Evolutionary conservation across 2,888 invertebrate genomes (phyloP).

Genomic region (Phortica magna): DNA sequence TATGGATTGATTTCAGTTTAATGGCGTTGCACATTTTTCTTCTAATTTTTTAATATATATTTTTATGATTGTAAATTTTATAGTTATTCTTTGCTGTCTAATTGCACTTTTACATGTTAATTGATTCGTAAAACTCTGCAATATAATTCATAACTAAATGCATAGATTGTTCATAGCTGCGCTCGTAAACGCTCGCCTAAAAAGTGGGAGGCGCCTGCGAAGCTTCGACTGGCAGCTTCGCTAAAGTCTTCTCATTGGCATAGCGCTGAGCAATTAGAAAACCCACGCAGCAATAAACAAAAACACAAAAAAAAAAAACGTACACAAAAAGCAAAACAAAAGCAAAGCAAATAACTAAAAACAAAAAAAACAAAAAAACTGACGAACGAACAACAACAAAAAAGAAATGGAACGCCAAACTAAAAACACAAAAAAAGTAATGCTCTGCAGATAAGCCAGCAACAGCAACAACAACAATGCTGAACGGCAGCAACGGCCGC

Average conservation of each 20-base stretch:
- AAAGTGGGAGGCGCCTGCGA: conserved; percentile 75
- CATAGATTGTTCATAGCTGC: conserved; percentile 26
- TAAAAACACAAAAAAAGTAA: conserved; percentile 21
- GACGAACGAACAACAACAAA: conserved; percentile 45
- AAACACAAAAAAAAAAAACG: conserved; percentile 50
- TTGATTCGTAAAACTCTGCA: too few relatives aligned
- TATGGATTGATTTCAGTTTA: background rate
- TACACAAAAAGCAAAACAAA: conserved; percentile 44
- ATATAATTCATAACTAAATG: too few relatives aligned
- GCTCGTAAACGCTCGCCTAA: conserved; percentile 28
- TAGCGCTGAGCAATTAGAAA: conserved; percentile 73
- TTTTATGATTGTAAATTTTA: too few relatives aligned
- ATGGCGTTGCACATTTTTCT: background rate
- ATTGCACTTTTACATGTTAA: too few relatives aligned
- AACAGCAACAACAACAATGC: conserved; percentile 32
- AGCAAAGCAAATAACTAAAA: conserved; percentile 37
- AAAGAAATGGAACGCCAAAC: conserved; percentile 26
- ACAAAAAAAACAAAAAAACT: conserved; percentile 32
- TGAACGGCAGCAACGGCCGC: conserved; percentile 34
- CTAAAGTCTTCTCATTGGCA: conserved; percentile 69
- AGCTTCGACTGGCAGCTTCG: conserved; percentile 59
- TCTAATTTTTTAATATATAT: too few relatives aligned
- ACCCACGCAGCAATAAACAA: conserved; percentile 75
- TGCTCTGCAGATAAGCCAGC: conserved; percentile 5
- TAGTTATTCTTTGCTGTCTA: too few relatives aligned